Percentiles rank a stretch among this genome's conserved stretches.
phyloP scores from a whole-genome alignment of 2,888 invertebrate species.

The Aspidiotus destructor region DNA sequence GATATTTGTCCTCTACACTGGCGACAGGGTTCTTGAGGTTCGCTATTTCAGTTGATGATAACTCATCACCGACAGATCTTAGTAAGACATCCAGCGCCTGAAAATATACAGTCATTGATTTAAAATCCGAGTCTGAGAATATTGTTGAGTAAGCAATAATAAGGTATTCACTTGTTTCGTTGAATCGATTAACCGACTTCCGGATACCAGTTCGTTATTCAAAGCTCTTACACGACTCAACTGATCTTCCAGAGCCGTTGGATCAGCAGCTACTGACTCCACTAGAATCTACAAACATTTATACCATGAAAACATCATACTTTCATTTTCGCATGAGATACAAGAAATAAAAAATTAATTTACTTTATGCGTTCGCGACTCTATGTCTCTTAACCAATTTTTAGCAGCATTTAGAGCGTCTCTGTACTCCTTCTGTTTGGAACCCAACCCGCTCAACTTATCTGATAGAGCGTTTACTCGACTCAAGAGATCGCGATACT shows the following conservation, averaged over 20 bases:
- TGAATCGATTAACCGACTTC: slow-evolving; percentile 75
- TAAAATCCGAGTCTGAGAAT: not conserved
- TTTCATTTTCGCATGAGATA: not conserved
- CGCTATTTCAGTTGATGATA: slow-evolving; percentile 68
- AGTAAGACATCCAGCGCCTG: slow-evolving; percentile 35
- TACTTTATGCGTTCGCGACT: slow-evolving; percentile 50
- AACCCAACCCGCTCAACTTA: slow-evolving; percentile 66
- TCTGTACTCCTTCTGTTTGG: slow-evolving; percentile 63
- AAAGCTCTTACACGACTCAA: slow-evolving; percentile 70
- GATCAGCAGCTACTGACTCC: slow-evolving; percentile 77
- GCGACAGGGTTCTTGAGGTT: slow-evolving; percentile 71
- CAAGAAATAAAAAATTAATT: not conserved
- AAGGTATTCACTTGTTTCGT: slow-evolving; percentile 47
- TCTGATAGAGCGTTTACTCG: slow-evolving; percentile 77
- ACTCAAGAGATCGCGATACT: slow-evolving; percentile 70
- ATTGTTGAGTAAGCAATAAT: not conserved
- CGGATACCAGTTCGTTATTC: slow-evolving; percentile 76
- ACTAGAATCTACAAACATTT: slow-evolving; percentile 48
- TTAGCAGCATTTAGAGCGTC: slow-evolving; percentile 74
- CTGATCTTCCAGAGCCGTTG: slow-evolving; percentile 77
- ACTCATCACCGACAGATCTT: slow-evolving; percentile 53
- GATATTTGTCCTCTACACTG: slow-evolving; percentile 68
- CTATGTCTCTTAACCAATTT: slow-evolving; percentile 65
- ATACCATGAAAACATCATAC: not conserved
- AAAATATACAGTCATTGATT: not conserved